Conservation (phyloP, 2,888 invertebrate species). For the Cataglyphis rosenhaueri region DNA sequence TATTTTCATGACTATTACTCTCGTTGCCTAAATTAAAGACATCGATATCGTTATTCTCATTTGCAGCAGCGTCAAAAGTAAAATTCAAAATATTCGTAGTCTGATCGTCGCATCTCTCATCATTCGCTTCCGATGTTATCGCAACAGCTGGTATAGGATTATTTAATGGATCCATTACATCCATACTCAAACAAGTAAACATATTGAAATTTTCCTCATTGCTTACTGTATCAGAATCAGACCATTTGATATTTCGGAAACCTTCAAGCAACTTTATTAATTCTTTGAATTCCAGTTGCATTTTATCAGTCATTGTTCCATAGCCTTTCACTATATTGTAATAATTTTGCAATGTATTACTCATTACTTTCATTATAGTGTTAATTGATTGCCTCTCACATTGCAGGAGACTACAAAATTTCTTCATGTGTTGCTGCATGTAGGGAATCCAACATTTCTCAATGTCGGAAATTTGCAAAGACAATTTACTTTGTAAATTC, state of each 20-base stretch:
- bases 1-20: not conserved
- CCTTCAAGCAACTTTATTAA: conserved; percentile 88
- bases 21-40: not conserved
- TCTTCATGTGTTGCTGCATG: conserved; percentile 84
- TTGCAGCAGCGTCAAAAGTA: conserved; percentile 57
- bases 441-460: conserved; percentile 73
- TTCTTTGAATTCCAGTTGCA: conserved; percentile 88
- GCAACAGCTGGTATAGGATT: conserved; percentile 68
- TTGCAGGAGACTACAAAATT: conserved; percentile 85
- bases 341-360: conserved; percentile 87
- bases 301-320: conserved; percentile 87
- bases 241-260: conserved; percentile 88
- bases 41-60: not conserved
- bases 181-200: conserved; percentile 77
- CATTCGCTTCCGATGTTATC: not conserved
- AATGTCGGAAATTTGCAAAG: conserved; percentile 75
- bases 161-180: conserved; percentile 75
- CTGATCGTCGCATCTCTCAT: conserved; percentile 14
- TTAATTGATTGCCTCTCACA: conserved; percentile 87
- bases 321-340: conserved; percentile 88
- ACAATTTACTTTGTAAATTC: conserved; percentile 72
- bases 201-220: conserved; percentile 80
- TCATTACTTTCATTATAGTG: conserved; percentile 87
- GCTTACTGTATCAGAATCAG: conserved; percentile 84
- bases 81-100: conserved; percentile 54